Evolutionary conservation across 2,888 invertebrate genomes (phyloP).

Genomic region (Mycalesis mineus): DNA sequence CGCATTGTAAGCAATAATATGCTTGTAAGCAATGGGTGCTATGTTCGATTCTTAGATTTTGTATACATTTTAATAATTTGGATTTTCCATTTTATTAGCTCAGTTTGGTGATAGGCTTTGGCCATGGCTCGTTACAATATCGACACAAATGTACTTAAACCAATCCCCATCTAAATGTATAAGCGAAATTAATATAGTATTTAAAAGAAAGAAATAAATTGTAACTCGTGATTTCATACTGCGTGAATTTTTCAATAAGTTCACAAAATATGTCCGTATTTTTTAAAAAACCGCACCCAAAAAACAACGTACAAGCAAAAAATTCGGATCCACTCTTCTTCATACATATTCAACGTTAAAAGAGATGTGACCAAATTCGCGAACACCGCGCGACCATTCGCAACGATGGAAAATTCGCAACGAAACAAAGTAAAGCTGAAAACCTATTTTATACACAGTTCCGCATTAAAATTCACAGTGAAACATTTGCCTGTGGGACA

Average conservation of each 20-base stretch:
- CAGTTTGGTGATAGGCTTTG: too few relatives aligned
- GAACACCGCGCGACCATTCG: conserved; percentile 19
- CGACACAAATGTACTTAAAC: too few relatives aligned
- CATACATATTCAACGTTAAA: conserved; percentile 27
- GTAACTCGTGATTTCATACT: too few relatives aligned
- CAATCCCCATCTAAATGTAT: too few relatives aligned
- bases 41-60: too few relatives aligned
- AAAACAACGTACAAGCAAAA: conserved; percentile 10
- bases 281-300: conserved; percentile 5
- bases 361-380: conserved; percentile 23
- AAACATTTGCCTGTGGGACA: conserved; percentile 40
- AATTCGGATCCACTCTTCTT: conserved; percentile 21
- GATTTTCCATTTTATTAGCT: too few relatives aligned
- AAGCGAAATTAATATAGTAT: too few relatives aligned
- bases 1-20: too few relatives aligned
- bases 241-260: not conserved
- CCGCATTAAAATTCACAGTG: conserved; percentile 41
- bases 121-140: too few relatives aligned
- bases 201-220: too few relatives aligned
- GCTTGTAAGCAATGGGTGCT: too few relatives aligned
- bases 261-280: not conserved
- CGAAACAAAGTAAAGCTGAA: conserved; percentile 21
- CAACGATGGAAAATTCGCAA: conserved; percentile 21
- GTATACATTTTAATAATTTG: too few relatives aligned
- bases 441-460: conserved; percentile 30